phyloP scores from a whole-genome alignment of 2,888 invertebrate species.

The Archaeoteleia sp. region DNA sequence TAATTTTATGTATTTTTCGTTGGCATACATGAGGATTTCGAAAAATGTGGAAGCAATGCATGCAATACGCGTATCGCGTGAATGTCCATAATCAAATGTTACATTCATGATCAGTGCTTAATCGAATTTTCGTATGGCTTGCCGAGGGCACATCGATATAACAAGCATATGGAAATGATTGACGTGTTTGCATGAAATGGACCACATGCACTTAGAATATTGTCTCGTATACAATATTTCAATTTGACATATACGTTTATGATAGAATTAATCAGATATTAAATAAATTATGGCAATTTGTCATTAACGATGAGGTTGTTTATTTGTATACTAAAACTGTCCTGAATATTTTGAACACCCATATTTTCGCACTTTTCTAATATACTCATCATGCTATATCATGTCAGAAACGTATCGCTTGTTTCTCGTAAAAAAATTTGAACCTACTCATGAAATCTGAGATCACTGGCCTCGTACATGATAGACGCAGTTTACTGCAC shows the following conservation, averaged over 20 bases:
- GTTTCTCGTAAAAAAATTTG: conserved; percentile 2
- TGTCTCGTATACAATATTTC: conserved; percentile 19
- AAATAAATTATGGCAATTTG: neutral
- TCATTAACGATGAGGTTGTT: too few species aligned
- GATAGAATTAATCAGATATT: conserved; percentile 16
- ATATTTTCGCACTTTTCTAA: neutral
- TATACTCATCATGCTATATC: conserved; percentile 5
- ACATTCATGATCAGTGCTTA: neutral
- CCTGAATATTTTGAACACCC: too few species aligned
- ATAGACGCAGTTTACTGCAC: conserved; percentile 47
- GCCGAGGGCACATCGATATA: conserved; percentile 59
- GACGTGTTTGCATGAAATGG: conserved; percentile 62
- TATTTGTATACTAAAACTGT: too few species aligned
- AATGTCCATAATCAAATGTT: conserved; percentile 9
- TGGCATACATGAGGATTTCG: too few species aligned
- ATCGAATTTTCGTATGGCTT: conserved; percentile 26
- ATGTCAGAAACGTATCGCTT: conserved; percentile 5
- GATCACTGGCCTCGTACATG: conserved; percentile 26
- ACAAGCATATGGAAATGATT: conserved; percentile 65
- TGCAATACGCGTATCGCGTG: neutral
- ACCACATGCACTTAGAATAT: conserved; percentile 39
- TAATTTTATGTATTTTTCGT: too few species aligned
- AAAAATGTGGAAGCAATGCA: neutral
- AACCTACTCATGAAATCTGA: conserved; percentile 23
- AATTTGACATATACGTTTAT: too few species aligned